Evolutionary conservation across 2,888 invertebrate species (phyloP), one percentile per base, ranked within the genome.

Genomic region (Hemicrepidius hirtus): DNA sequence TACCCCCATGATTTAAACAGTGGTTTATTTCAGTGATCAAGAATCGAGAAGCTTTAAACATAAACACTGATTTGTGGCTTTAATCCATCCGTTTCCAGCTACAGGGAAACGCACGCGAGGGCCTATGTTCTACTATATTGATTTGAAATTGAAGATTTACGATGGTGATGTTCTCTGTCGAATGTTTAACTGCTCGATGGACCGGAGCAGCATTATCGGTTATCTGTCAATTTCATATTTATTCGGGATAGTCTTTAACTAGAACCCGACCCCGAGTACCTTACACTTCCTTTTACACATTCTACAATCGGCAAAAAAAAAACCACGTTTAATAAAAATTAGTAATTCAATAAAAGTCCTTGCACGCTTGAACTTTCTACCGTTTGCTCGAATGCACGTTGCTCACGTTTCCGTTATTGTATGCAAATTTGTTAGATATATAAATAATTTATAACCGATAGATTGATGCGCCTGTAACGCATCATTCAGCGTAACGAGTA

Each of bases 101-200:
- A 53, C 44, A 7, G 57, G 57, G 24, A 9, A 63, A 63, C 46
- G 5, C 57, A 40, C 37, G 21, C 40, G 40, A 13, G 50, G 4
- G 16, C 57, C 35, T 50, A 50, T 50, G 50, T 53, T 35, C 53
- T 37, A 41, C 49, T n/a, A 46, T 59, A 70, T 65, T 59, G 57
- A 70, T 70, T 71, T 24, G 44, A 65, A 64, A 71, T 65, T 65
- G 64, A 59, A 71, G 60, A 62, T 68, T 65, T 65, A 71, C 64
- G 71, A 41, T 50, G 21, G 57, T 37, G 44, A 55, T 44, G 57
- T 57, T 64, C 35, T 53, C 53, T 63, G 44, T 46, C 46, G 59
- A 71, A 67, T 44, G 57, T 67, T 65, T 67, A 67, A 67, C 67
- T 46, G 67, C 57, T 67, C 67, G 40, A 67, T 67, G 57, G 44